Evolutionary conservation across 2,113 vertebrate species (phyloP).

Genomic region (Xenopus laevis): DNA sequence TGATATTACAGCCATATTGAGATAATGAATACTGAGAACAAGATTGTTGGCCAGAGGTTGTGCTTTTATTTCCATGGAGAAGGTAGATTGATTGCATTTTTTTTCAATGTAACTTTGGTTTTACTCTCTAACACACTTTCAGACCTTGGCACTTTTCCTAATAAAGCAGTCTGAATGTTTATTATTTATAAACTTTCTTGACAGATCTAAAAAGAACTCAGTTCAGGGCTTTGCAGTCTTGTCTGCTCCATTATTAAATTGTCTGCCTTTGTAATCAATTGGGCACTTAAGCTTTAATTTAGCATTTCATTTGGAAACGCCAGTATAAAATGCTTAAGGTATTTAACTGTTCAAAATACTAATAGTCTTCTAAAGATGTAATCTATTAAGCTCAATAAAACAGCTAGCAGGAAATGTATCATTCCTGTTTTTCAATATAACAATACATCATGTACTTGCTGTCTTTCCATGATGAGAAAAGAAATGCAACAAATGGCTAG

Average conservation of each 20-base stretch:
- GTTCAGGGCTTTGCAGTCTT: slow-evolving; percentile 1
- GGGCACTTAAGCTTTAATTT: slow-evolving; percentile 28
- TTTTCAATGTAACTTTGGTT: slow-evolving; percentile 12
- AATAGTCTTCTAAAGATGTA: slow-evolving; percentile 7
- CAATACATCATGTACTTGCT: no score
- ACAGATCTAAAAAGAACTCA: slow-evolving; percentile 35
- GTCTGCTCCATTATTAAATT: slow-evolving; percentile 27
- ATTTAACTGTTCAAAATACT: slow-evolving; percentile 29
- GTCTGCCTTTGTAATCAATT: slow-evolving; percentile 9
- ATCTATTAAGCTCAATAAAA: not conserved
- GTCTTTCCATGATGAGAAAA: no score
- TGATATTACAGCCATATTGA: slow-evolving; percentile 33
- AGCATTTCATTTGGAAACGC: slow-evolving; percentile 24
- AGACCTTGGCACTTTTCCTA: slow-evolving; percentile 31
- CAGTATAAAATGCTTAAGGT: slow-evolving; percentile 16
- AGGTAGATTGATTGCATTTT: slow-evolving; percentile 41
- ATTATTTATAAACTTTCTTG: slow-evolving; percentile 45
- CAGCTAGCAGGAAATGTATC: not conserved
- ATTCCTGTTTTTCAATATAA: not conserved
- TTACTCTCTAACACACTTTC: slow-evolving; percentile 31
- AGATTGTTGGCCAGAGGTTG: not conserved
- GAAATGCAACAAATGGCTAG: no score
- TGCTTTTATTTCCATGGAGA: slow-evolving; percentile 39
- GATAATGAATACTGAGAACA: slow-evolving; percentile 35
- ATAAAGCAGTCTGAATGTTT: slow-evolving; percentile 32